These are phyloP conservation scores for Oasisia sp. DNA, from an alignment of 2,888 invertebrate genomes.

Conservation along the genomic window DNA sequence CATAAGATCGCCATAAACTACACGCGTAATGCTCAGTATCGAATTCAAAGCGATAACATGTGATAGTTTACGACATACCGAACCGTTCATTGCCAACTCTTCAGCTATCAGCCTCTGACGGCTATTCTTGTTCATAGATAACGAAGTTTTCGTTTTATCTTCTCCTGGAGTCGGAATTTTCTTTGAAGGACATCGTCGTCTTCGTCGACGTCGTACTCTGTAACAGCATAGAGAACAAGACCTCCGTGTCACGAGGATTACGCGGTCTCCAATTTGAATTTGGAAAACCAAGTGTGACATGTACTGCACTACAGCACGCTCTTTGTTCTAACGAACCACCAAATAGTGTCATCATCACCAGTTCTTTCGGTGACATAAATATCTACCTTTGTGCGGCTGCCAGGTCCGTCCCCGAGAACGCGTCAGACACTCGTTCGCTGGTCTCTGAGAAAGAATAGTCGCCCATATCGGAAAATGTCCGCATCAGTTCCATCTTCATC, in stretches of 20 bases:
- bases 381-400: not conserved
- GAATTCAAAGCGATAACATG: not conserved
- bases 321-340: not conserved
- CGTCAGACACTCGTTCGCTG: not conserved
- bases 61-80: not conserved
- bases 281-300: too few species aligned
- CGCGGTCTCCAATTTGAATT: too few species aligned
- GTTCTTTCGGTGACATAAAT: not conserved
- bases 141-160: not conserved
- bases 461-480: not conserved
- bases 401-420: not conserved
- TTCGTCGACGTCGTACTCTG: not conserved
- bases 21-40: not conserved
- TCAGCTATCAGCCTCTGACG: slow-evolving; percentile 1
- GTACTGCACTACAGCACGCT: too few species aligned
- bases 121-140: not conserved
- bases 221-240: not conserved
- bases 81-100: not conserved
- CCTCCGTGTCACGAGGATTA: too few species aligned
- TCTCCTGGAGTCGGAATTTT: not conserved
- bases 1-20: not conserved
- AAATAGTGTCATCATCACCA: not conserved
- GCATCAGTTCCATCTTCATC: not conserved
- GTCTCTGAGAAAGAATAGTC: not conserved
- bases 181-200: not conserved